Evolutionary conservation across 2,888 invertebrate species (phyloP).

Genomic region (Chrysopilus asiliformis): DNA sequence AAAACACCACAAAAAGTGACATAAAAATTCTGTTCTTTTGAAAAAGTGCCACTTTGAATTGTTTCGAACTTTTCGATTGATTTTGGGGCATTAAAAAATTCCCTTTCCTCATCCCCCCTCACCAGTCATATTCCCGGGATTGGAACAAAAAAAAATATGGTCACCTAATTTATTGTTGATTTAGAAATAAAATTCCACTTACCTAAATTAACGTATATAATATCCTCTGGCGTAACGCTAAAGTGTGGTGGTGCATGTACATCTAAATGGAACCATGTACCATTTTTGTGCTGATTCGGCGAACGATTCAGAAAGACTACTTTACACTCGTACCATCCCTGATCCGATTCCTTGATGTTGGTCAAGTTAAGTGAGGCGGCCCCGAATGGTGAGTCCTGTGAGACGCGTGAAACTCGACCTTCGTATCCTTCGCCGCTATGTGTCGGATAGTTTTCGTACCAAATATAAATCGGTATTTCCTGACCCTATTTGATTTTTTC

Average conservation of each 20-base stretch:
- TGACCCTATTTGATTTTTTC: constrained; percentile 55
- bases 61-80: no score
- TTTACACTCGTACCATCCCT: constrained; percentile 94
- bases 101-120: no score
- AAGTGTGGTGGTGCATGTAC: constrained; percentile 94
- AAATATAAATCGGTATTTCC: constrained; percentile 94
- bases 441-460: constrained; percentile 95
- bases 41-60: no score
- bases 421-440: constrained; percentile 93
- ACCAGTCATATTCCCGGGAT: neutral
- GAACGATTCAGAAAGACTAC: constrained; percentile 92
- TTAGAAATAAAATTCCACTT: constrained; percentile 19
- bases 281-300: constrained; percentile 83
- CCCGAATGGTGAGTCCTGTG: constrained; percentile 76
- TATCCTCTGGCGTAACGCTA: constrained; percentile 88
- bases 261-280: constrained; percentile 96
- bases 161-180: neutral
- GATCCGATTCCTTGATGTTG: constrained; percentile 83
- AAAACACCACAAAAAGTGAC: no score
- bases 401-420: constrained; percentile 78
- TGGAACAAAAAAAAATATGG: neutral
- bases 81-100: no score
- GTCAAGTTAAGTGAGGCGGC: constrained; percentile 92
- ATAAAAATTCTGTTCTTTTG: no score
- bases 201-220: constrained; percentile 89